Conservation (phyloP, 1,140 invertebrate genomes). For the Dolichoris vasculosae region DNA sequence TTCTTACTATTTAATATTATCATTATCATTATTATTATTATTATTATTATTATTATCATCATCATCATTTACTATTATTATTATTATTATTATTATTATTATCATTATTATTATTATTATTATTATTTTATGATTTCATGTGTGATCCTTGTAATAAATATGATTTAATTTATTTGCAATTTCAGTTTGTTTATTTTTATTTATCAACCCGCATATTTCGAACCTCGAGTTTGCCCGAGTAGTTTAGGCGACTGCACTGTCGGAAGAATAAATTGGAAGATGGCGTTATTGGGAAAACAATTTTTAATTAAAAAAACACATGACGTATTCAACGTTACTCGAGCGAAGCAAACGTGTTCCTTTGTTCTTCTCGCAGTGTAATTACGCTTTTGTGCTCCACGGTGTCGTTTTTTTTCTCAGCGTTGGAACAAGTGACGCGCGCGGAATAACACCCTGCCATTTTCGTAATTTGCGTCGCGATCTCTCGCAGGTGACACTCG, state of each 20-base stretch:
- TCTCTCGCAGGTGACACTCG: neutral
- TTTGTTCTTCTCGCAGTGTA: neutral
- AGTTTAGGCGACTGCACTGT: too few species aligned
- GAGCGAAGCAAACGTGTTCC: neutral
- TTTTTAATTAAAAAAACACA: neutral
- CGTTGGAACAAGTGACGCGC: neutral
- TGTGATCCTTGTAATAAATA: slow-evolving; percentile 50
- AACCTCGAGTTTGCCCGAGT: neutral
- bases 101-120: slow-evolving; percentile 23
- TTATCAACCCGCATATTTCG: slow-evolving; percentile 1
- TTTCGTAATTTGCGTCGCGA: neutral
- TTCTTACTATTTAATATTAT: neutral
- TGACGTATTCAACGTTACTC: neutral
- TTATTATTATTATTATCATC: slow-evolving; percentile 1
- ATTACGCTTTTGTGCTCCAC: neutral
- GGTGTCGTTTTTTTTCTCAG: neutral
- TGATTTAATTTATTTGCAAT: slow-evolving; percentile 46
- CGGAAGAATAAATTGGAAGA: neutral
- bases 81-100: slow-evolving; percentile 12
- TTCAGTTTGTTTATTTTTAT: slow-evolving; percentile 32
- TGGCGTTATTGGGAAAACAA: neutral
- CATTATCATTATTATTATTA: slow-evolving; percentile 9
- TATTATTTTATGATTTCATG: slow-evolving; percentile 44
- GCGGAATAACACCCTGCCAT: neutral
- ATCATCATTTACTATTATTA: slow-evolving; percentile 20